Percentiles rank a stretch among this genome's conserved stretches.
Evolutionary conservation across 2,113 vertebrate genomes (phyloP).

Genomic region (Todiramphus chloris): DNA sequence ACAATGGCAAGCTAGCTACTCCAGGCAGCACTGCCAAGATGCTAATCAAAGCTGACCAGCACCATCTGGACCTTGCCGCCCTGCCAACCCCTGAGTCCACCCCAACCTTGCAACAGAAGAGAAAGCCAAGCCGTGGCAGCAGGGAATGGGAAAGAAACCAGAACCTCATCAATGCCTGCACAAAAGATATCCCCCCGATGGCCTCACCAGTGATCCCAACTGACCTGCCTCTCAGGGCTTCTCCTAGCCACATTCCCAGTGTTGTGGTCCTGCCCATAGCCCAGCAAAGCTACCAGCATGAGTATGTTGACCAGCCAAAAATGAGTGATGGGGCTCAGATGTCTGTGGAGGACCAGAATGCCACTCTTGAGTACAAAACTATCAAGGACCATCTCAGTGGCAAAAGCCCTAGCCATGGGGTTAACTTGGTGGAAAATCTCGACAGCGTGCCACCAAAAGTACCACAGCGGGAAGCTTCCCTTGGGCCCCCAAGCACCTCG

Average conservation of each 20-base stretch:
- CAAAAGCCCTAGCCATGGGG: conserved; percentile 88
- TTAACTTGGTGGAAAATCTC: conserved; percentile 84
- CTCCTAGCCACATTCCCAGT: conserved; percentile 94
- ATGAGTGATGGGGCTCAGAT: conserved; percentile 80
- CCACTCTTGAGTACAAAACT: conserved; percentile 96
- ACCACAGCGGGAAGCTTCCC: conserved; percentile 94
- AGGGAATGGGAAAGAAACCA: conserved; percentile 97
- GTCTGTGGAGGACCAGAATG: conserved; percentile 88
- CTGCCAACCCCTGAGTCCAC: conserved; percentile 96
- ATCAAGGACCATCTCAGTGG: conserved; percentile 82
- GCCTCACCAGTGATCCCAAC: conserved; percentile 91
- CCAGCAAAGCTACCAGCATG: conserved; percentile 94
- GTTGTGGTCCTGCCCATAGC: conserved; percentile 93
- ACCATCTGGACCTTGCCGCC: conserved; percentile 92
- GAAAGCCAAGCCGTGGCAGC: conserved; percentile 91
- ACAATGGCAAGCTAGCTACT: conserved; percentile 88
- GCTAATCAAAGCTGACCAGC: conserved; percentile 96
- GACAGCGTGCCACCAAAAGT: conserved; percentile 92
- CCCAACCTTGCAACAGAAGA: conserved; percentile 92
- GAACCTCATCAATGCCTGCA: conserved; percentile 97
- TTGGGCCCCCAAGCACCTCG: conserved; percentile 78
- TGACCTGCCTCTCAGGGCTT: conserved; percentile 90
- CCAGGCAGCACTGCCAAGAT: conserved; percentile 85
- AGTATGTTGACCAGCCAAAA: conserved; percentile 95
- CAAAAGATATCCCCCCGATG: conserved; percentile 91